Conservation (phyloP, 2,888 invertebrate species). For the Muscina levida region DNA sequence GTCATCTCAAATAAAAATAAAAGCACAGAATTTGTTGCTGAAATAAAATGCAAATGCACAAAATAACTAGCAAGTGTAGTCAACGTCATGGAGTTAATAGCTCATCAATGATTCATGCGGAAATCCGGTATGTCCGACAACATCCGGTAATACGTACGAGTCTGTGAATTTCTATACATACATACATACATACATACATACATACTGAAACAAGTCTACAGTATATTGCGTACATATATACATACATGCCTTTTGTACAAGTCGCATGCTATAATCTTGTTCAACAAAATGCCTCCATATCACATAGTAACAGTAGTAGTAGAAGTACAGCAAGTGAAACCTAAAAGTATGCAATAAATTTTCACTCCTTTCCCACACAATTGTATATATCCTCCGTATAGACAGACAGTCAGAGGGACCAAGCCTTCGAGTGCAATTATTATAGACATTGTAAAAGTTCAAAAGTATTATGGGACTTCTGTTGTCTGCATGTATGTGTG, state of each 20-base stretch:
- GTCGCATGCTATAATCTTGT: conserved; percentile 38
- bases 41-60: conserved; percentile 39
- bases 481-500: conserved; percentile 24
- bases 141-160: conserved; percentile 73
- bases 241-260: conserved; percentile 11
- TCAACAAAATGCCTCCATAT: conserved; percentile 44
- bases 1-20: conserved; percentile 47
- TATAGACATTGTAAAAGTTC: conserved; percentile 50
- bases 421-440: conserved; percentile 53
- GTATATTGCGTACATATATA: conserved; percentile 4
- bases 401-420: background rate
- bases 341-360: conserved; percentile 72
- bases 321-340: conserved; percentile 42
- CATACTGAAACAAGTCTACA: conserved; percentile 21
- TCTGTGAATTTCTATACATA: conserved; percentile 24
- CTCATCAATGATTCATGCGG: conserved; percentile 80
- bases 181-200: conserved; percentile 24
- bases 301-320: background rate
- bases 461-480: conserved; percentile 17
- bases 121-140: conserved; percentile 79
- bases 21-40: conserved; percentile 27
- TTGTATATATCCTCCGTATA: conserved; percentile 9
- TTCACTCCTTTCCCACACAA: conserved; percentile 50
- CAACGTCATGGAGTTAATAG: conserved; percentile 79
- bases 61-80: conserved; percentile 26